A percentile compares a stretch with the other conserved stretches of the same genome.
These are phyloP conservation scores for Enteromius anoplus DNA, from an alignment of 2,797 vertebrate species.

Conservation along the genomic window DNA sequence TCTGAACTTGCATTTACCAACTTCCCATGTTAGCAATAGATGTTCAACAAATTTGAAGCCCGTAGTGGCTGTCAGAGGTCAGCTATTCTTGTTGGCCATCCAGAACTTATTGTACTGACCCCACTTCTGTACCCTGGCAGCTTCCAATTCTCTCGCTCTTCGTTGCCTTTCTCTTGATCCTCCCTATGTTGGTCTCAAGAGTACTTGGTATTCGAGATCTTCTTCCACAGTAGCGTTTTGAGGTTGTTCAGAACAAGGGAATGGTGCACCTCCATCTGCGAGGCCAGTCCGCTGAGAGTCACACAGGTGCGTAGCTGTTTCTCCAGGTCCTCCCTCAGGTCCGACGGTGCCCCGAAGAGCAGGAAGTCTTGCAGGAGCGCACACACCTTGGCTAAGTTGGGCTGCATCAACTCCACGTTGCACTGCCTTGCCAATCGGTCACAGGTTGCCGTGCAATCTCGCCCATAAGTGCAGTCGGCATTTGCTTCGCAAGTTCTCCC, in stretches of 20 bases:
- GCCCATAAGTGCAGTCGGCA: constrained; percentile 89
- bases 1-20: neutral
- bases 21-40: neutral
- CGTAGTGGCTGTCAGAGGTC: neutral
- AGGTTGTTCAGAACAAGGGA: constrained; percentile 95
- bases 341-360: constrained; percentile 85
- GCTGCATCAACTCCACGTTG: constrained; percentile 90
- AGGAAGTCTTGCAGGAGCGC: constrained; percentile 87
- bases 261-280: constrained; percentile 97
- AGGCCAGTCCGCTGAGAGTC: constrained; percentile 92
- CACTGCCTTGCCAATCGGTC: constrained; percentile 93
- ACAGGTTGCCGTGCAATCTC: constrained; percentile 89
- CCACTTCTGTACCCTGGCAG: neutral
- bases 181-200: constrained; percentile 74
- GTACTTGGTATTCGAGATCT: constrained; percentile 95
- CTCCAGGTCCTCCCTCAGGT: constrained; percentile 87
- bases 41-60: neutral
- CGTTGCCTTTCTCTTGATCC: neutral
- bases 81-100: constrained; percentile 9
- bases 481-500: constrained; percentile 90
- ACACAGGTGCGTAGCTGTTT: constrained; percentile 91
- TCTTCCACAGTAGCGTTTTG: constrained; percentile 94
- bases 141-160: neutral
- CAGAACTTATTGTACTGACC: neutral
- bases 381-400: constrained; percentile 95